Percentiles rank a stretch among this genome's conserved stretches.
Evolutionary conservation across 2,888 invertebrate genomes (phyloP).

Genomic region (Platerodrilus igneus): DNA sequence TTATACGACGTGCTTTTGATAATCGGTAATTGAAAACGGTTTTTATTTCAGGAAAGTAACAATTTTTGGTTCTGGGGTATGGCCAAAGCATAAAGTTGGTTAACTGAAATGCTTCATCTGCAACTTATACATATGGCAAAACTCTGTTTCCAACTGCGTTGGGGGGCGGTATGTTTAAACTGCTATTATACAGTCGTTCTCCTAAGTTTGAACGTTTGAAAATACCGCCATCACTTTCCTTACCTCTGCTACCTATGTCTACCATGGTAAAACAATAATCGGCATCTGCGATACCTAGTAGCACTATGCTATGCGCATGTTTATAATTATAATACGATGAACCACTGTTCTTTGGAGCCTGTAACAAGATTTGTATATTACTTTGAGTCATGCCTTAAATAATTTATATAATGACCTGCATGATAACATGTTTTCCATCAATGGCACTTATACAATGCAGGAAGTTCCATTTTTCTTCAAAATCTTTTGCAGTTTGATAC

Average conservation of each 20-base stretch:
- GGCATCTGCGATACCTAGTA: conserved; percentile 5
- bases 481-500: conserved; percentile 6
- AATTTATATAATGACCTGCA: conserved; percentile 4
- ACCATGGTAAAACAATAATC: conserved; percentile 7
- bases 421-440: conserved; percentile 2
- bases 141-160: not conserved
- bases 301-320: conserved; percentile 3
- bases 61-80: conserved; percentile 12
- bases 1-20: conserved; percentile 18
- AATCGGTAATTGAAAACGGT: conserved; percentile 21
- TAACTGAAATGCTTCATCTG: conserved; percentile 7
- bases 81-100: conserved; percentile 1
- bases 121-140: conserved; percentile 9
- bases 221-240: conserved; percentile 8
- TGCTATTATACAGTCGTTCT: not conserved
- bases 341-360: conserved; percentile 7
- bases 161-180: conserved; percentile 1
- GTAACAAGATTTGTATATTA: not conserved
- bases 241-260: conserved; percentile 5
- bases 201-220: conserved; percentile 6
- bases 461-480: conserved; percentile 5
- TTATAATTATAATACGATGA: conserved; percentile 7
- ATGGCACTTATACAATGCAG: not conserved
- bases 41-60: too few relatives aligned
- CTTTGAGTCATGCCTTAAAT: too few relatives aligned